These are phyloP conservation scores for Mactra quadrangularis DNA, from an alignment of 1,140 invertebrate species.

Conservation along the genomic window DNA sequence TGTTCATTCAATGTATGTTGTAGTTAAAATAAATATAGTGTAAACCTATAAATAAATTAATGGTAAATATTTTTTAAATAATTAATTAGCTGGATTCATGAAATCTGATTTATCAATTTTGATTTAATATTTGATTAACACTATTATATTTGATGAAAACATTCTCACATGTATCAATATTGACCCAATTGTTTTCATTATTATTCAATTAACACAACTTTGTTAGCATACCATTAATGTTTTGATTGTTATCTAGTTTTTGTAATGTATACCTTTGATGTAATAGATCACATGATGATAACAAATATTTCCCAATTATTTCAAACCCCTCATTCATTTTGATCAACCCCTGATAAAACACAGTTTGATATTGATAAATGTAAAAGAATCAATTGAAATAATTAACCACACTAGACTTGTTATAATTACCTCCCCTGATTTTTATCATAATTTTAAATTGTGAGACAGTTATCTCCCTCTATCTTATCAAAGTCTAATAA, in stretches of 20 bases:
- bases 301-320: conserved; percentile 30
- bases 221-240: conserved; percentile 36
- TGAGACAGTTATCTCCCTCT: conserved; percentile 38
- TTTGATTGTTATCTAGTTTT: conserved; percentile 4
- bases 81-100: no score
- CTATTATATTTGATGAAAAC: no score
- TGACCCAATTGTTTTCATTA: no score
- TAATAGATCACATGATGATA: conserved; percentile 5
- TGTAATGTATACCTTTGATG: conserved; percentile 19
- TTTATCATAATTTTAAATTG: no score
- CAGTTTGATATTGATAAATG: neutral
- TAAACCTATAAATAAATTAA: no score
- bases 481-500: conserved; percentile 13
- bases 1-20: no score
- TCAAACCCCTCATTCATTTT: conserved; percentile 13
- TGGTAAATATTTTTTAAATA: no score
- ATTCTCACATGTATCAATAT: no score
- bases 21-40: no score
- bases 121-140: no score
- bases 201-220: conserved; percentile 22
- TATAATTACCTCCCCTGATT: neutral
- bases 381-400: no score
- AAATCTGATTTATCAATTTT: no score
- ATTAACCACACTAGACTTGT: neutral
- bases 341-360: conserved; percentile 26